These are phyloP conservation scores for Acropternis orthonyx DNA, from an alignment of 2,797 vertebrate species.

Conservation along the genomic window DNA sequence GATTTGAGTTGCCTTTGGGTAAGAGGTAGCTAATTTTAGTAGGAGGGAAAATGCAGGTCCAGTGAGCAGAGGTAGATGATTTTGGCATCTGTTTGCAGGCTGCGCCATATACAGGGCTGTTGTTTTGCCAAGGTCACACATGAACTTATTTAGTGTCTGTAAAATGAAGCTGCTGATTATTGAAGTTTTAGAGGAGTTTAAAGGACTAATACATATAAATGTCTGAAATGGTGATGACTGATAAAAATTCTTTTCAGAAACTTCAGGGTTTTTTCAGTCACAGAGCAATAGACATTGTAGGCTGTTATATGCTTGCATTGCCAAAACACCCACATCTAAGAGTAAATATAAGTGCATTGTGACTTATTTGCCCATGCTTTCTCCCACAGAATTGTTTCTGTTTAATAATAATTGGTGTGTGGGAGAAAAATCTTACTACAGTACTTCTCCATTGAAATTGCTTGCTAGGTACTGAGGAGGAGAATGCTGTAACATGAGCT, in stretches of 20 bases:
- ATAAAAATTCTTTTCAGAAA: not conserved
- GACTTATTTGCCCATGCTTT: not conserved
- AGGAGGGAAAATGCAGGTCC: not conserved
- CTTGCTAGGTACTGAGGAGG: not conserved
- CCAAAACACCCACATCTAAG: not conserved
- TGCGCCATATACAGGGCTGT: not conserved
- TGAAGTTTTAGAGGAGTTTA: not conserved
- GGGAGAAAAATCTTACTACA: conserved; percentile 11
- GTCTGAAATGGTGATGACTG: not conserved
- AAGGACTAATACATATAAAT: not conserved
- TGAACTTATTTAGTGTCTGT: not conserved
- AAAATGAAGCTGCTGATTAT: not conserved
- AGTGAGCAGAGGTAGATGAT: not conserved
- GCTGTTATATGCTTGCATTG: not conserved
- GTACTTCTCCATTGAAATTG: not conserved
- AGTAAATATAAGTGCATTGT: conserved; percentile 9
- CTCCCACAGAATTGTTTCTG: conserved; percentile 30
- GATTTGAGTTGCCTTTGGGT: not conserved
- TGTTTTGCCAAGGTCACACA: not conserved
- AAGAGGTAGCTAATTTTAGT: not conserved
- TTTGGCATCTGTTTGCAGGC: not conserved
- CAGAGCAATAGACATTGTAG: not conserved
- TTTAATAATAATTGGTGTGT: conserved; percentile 30
- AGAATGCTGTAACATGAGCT: not conserved
- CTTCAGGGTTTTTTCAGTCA: not conserved